These are phyloP conservation scores for Calliopsis andreniformis DNA, from an alignment of 1,140 invertebrate genomes.

Conservation along the genomic window DNA sequence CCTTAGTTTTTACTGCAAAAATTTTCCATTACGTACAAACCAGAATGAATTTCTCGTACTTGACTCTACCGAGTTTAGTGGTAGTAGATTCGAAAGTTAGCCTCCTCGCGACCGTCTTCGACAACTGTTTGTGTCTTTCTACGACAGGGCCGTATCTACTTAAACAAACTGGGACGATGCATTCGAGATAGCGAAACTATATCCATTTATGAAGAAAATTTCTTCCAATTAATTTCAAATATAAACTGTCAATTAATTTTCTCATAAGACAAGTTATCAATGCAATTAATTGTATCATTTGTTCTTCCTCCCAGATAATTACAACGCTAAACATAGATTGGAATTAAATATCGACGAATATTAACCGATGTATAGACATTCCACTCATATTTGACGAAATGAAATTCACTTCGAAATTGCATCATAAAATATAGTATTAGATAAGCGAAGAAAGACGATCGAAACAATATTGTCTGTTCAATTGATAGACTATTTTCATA, in stretches of 20 bases:
- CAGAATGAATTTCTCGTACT: constrained; percentile 74
- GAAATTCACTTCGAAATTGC: neutral
- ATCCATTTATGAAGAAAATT: neutral
- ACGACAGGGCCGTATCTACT: constrained; percentile 64
- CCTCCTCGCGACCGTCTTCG: constrained; percentile 63
- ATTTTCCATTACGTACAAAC: constrained; percentile 69
- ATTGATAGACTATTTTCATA: neutral
- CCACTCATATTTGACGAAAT: neutral
- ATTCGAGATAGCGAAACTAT: constrained; percentile 18
- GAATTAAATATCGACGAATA: too few species aligned
- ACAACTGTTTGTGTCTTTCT: constrained; percentile 63
- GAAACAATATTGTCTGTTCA: neutral
- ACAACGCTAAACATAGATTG: neutral
- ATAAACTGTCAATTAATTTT: neutral
- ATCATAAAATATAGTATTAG: neutral
- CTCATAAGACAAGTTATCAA: too few species aligned
- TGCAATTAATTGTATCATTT: too few species aligned
- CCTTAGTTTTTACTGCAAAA: constrained; percentile 59
- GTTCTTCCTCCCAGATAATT: neutral
- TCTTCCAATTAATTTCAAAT: constrained; percentile 20
- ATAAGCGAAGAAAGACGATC: constrained; percentile 7
- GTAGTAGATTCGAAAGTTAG: constrained; percentile 77
- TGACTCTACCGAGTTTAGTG: constrained; percentile 53
- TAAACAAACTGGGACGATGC: constrained; percentile 29
- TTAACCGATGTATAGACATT: too few species aligned